Base-by-base conservation (phyloP, 2,113 vertebrate genomes). In the Channa argus region DNA sequence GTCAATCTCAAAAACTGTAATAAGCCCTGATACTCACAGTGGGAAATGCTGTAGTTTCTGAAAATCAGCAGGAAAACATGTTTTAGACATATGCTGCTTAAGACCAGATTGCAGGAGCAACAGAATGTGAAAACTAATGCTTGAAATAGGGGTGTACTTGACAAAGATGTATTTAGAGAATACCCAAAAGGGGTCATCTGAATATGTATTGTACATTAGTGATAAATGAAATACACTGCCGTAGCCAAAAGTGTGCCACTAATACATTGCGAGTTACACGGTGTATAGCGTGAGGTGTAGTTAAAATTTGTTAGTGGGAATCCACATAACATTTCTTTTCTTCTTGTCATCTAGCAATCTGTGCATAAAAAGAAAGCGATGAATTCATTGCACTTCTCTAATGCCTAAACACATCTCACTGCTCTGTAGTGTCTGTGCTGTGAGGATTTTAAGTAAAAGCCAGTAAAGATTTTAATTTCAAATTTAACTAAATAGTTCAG, bases 41-140 rank as follows among this genome's bases (percentile, higher is more conserved):
- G 43, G 68, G 76, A 65, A 43, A 46, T 52, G 24, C 7, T 24
- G 24, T 24, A 24, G 1, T 24, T 24, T 24, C 36, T 38, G 33
- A 37, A 38, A 46, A 43, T 52, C 15, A 34, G 8, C 46, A 41
- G 13, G 55, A 50, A 49, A 60, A 43, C 43, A 67, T 33, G 5
- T 68, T 46, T 53, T 34, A 34, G 58, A 54, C 59, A 49, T n/a
- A 64, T 36, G 12, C 41, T 37, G 10, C 53, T 34, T 38, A 50
- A 55, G 41, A 56, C 36, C 46, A 46, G 39, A 69, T 80, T 44
- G 62, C 50, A 69, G 9, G 3, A 13, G 43, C 36, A 54, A 44
- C 24, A 44, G n/a, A 65, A 54, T 50, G 39, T 10, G 24, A 64
- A n/a, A 13, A 44, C 14, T 24, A 50, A 33, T 41, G 39, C n/a